These are phyloP conservation scores for western clawed frog (Xenopus tropicalis) DNA, from an alignment of 2,113 vertebrate genomes.

Conservation along the genomic window UCB_Xtro_10.0 CM004446.2:142333001-142333500, in stretches of 20 bases:
- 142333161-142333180: background rate
- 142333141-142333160: background rate
- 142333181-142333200: background rate
- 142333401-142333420: background rate
- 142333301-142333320: slow-evolving; percentile 18
- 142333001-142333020: too few species aligned
- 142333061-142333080: slow-evolving; percentile 50
- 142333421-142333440: slow-evolving; percentile 10
- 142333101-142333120: slow-evolving; percentile 56
- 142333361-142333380: background rate
- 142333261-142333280: slow-evolving; percentile 34
- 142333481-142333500: too few species aligned
- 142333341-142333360: slow-evolving; percentile 13
- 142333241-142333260: slow-evolving; percentile 21
- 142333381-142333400: background rate
- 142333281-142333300: background rate
- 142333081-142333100: slow-evolving; percentile 53
- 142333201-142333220: background rate
- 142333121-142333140: slow-evolving; percentile 51
- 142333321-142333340: slow-evolving; percentile 21
- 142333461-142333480: too few species aligned
- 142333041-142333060: too few species aligned
- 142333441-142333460: slow-evolving; percentile 20
- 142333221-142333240: background rate
- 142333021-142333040: too few species aligned